Conservation (phyloP, 2,113 vertebrate species). For the Mesitornis unicolor region DNA sequence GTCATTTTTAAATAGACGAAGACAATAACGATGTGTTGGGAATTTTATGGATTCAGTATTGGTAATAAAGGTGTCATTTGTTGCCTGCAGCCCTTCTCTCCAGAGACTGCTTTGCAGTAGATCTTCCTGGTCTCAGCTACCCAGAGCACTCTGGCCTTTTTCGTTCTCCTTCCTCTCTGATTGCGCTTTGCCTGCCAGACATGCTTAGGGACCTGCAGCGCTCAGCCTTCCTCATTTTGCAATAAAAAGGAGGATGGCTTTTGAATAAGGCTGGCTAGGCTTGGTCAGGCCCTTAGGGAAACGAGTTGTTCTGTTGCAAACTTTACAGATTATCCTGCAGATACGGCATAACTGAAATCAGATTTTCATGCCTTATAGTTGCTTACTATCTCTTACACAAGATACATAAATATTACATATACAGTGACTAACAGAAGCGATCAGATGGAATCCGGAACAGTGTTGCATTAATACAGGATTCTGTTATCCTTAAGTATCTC, state of each 20-base stretch:
- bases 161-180: background rate
- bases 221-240: background rate
- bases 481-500: slow-evolving; percentile 30
- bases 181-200: background rate
- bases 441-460: slow-evolving; percentile 33
- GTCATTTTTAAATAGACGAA: background rate
- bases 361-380: background rate
- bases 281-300: background rate
- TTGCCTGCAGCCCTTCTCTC: background rate
- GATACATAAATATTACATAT: slow-evolving; percentile 48
- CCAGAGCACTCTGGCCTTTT: background rate
- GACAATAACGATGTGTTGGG: background rate
- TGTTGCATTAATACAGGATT: slow-evolving; percentile 38
- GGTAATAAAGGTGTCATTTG: background rate
- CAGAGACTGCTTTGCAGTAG: background rate
- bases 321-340: background rate
- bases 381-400: background rate
- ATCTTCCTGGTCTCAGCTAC: background rate
- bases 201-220: background rate
- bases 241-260: background rate
- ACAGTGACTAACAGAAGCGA: slow-evolving; percentile 23
- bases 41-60: background rate
- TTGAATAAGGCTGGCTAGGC: background rate
- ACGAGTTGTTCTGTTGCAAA: background rate
- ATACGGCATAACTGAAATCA: background rate